Evolutionary conservation across 1,140 invertebrate genomes (phyloP), one percentile per base, ranked within the genome.

Genomic region (Maniola jurtina): DNA sequence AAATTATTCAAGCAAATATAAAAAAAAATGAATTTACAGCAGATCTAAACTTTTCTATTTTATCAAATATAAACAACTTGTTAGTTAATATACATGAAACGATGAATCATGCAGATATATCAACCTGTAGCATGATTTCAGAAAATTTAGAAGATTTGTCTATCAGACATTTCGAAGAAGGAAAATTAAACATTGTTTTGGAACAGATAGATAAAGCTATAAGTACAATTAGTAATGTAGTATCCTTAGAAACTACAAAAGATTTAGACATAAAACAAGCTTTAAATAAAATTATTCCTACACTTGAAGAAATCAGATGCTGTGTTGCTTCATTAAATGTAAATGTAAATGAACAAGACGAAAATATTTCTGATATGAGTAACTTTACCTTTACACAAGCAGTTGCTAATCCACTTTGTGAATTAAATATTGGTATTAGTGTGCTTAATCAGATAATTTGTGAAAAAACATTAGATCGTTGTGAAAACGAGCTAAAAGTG

Each of bases 71-170:
- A 40, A 72, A 84, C 60, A 85, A 92, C 74, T 80, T 90, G 35
- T 68, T 92, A 15, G 61, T 83, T 33, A 71, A 68, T 57, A 73
- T 90, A 36, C 83, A 92, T 70, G 90, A 93, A 78, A 83, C 88
- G 45, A 77, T 90, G 34, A 90, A 87, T 68, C 84, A 80, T 52
- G 76, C 89, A 14, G 84, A 89, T 59, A 87, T 91, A 71, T 66
- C 83, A 10, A 84, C 79, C 70, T 71, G 91, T 38, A 86, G 87
- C 64, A 74, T 85, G 42, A 80, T 82, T 16, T 81, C 80, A 34
- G 89, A 88, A 72, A 63, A 83, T 58, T 42, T 79, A 34, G 58
- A 81, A 61, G 77, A 84, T 34, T 68, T 85, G 34, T 56, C 71
- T 25, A 40, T 66, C 36, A 60, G 72, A 38, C 56, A 57, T 10